Conservation (phyloP, 2,113 vertebrate species). For the Marmota flaviventris region DNA sequence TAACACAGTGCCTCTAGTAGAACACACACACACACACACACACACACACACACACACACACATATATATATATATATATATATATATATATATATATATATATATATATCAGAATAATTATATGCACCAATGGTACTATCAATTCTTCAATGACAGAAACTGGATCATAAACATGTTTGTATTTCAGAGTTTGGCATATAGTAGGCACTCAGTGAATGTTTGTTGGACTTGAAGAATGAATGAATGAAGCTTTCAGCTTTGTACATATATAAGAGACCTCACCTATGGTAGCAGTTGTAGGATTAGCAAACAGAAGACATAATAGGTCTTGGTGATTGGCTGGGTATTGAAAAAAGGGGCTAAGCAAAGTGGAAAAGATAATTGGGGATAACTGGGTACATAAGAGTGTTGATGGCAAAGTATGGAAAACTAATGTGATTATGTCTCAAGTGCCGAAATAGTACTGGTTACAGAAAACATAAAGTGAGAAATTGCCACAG, state of each 20-base stretch:
- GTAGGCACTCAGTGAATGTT: not conserved
- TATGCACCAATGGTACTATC: not conserved
- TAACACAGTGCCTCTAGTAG: not conserved
- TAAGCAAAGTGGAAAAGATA: not conserved
- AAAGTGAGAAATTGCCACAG: too few species aligned
- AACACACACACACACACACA: too few species aligned
- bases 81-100: too few species aligned
- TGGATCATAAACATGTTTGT: not conserved
- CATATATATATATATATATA: too few species aligned
- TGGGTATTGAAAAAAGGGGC: not conserved
- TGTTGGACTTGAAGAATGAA: slow-evolving; percentile 40
- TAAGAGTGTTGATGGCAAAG: not conserved
- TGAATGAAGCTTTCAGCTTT: not conserved
- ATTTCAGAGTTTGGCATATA: not conserved
- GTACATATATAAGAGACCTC: not conserved
- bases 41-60: too few species aligned
- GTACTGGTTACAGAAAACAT: not conserved
- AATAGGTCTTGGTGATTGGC: not conserved
- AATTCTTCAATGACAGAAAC: not conserved
- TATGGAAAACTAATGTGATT: slow-evolving; percentile 7
- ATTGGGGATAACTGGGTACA: not conserved
- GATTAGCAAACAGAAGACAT: slow-evolving; percentile 31
- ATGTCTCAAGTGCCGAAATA: not conserved
- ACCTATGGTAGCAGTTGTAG: not conserved
- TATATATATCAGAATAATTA: not conserved